Percentiles rank a stretch among this genome's conserved stretches.
Evolutionary conservation across 1,140 invertebrate genomes (phyloP).

Genomic region (Diuraphis noxia): DNA sequence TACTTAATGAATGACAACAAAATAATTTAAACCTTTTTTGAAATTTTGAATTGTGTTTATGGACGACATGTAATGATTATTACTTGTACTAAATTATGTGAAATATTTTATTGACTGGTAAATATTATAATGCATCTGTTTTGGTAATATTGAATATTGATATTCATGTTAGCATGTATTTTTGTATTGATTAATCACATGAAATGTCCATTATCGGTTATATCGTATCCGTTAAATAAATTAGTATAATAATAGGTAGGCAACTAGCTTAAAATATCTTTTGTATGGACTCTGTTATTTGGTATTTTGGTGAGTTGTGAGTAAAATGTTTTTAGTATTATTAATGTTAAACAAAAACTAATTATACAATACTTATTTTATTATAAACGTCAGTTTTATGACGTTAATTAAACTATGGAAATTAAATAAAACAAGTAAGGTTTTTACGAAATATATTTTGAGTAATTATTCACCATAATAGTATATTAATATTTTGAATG

Average conservation of each 20-base stretch:
- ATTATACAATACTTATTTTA: background rate
- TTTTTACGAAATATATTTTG: background rate
- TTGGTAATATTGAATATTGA: background rate
- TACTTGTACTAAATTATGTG: background rate
- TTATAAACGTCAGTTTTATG: background rate
- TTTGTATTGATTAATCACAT: background rate
- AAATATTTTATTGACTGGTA: background rate
- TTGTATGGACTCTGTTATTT: background rate
- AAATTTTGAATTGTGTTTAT: background rate
- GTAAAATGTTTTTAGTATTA: background rate
- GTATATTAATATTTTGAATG: background rate
- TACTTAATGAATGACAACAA: background rate
- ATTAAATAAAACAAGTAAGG: background rate
- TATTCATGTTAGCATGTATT: background rate
- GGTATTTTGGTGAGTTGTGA: background rate
- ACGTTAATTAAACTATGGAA: background rate
- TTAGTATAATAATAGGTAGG: background rate
- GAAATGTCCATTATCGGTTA: slow-evolving; percentile 15
- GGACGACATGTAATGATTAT: background rate
- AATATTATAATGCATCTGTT: background rate
- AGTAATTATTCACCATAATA: too few species aligned
- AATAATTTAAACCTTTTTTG: background rate
- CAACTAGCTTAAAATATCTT: background rate
- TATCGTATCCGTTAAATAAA: background rate
- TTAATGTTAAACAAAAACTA: background rate